Percentiles rank a stretch among this genome's conserved stretches.
Conservation (phyloP, 1,140 invertebrate genomes). For the Anthonomus grandis region DNA sequence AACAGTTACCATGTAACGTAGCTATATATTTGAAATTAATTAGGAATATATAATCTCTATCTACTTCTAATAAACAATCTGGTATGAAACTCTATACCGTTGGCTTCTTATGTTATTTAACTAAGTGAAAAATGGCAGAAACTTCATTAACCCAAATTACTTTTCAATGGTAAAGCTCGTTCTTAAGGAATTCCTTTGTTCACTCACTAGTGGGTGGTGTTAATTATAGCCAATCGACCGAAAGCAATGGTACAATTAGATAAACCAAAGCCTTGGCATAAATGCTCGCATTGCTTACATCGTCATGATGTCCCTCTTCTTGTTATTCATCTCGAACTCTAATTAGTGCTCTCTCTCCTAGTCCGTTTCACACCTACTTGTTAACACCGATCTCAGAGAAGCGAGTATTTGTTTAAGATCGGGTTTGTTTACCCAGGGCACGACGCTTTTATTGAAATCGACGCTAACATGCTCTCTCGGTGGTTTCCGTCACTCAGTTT, state of each 20-base stretch:
- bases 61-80: too few relatives aligned
- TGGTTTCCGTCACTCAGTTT: constrained; percentile 8
- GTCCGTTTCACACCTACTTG: constrained; percentile 10
- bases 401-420: constrained; percentile 8
- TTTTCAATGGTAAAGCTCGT: too few relatives aligned
- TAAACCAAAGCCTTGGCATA: background rate
- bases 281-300: background rate
- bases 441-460: constrained; percentile 12
- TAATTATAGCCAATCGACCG: constrained; percentile 5
- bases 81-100: too few relatives aligned
- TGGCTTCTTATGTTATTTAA: too few relatives aligned
- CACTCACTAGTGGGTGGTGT: too few relatives aligned
- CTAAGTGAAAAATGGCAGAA: too few relatives aligned
- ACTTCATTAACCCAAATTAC: too few relatives aligned
- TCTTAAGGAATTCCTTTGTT: too few relatives aligned
- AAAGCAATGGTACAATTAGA: background rate
- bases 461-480: constrained; percentile 8
- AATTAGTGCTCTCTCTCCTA: constrained; percentile 10
- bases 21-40: too few relatives aligned
- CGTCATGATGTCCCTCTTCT: constrained; percentile 5
- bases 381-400: constrained; percentile 8
- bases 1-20: too few relatives aligned
- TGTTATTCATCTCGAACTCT: constrained; percentile 7
- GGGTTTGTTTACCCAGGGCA: constrained; percentile 7
- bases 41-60: too few relatives aligned